Evolutionary conservation across 2,888 invertebrate genomes (phyloP).

Genomic region (Tetragonula carbonaria): DNA sequence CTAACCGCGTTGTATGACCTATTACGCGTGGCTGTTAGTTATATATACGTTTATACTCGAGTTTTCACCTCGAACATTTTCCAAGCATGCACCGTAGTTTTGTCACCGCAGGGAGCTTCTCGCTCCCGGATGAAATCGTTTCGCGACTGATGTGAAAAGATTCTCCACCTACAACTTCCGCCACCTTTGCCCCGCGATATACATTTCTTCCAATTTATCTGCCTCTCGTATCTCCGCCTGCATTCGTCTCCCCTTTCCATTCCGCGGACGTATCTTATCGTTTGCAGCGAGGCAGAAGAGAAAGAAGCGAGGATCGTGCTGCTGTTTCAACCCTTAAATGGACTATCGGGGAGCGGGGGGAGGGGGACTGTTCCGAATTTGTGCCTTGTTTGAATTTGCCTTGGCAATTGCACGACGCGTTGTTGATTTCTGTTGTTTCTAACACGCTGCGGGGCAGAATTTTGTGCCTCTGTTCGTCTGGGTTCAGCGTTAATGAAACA

Average conservation of each 20-base stretch:
- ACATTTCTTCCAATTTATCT: conserved; percentile 62
- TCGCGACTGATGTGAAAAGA: conserved; percentile 68
- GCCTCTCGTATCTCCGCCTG: conserved; percentile 47
- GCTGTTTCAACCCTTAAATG: too few relatives aligned
- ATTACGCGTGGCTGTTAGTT: background rate
- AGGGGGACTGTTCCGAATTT: too few relatives aligned
- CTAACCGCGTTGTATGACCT: background rate
- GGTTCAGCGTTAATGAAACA: too few relatives aligned
- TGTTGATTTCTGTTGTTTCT: too few relatives aligned
- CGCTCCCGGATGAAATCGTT: conserved; percentile 62
- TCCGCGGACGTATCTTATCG: conserved; percentile 35
- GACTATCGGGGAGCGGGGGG: too few relatives aligned
- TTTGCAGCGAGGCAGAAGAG: background rate
- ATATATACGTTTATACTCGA: background rate
- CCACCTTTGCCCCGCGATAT: conserved; percentile 45
- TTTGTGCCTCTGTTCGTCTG: too few relatives aligned
- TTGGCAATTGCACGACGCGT: too few relatives aligned
- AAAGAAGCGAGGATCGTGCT: background rate
- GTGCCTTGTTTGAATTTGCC: too few relatives aligned
- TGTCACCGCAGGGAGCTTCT: conserved; percentile 59
- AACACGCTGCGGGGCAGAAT: too few relatives aligned
- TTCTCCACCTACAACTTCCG: conserved; percentile 26
- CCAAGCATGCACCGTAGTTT: conserved; percentile 67
- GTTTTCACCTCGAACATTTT: conserved; percentile 47
- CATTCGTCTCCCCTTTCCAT: conserved; percentile 44